These are phyloP conservation scores for Melanotus villosus DNA, from an alignment of 2,888 invertebrate genomes.

Conservation along the genomic window DNA sequence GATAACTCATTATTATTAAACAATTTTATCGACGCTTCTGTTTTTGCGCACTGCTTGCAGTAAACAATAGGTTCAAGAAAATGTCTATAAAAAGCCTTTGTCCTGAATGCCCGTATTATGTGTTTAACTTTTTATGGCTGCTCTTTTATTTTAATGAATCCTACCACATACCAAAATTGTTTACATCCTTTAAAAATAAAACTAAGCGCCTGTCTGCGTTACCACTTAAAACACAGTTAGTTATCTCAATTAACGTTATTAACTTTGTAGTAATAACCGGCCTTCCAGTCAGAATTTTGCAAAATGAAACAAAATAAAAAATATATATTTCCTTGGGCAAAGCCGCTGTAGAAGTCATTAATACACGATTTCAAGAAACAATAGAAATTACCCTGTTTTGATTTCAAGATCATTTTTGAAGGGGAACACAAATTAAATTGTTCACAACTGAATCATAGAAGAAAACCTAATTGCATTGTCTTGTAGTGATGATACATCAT, in stretches of 20 bases:
- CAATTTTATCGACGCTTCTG: constrained; percentile 17
- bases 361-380: background rate
- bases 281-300: no score
- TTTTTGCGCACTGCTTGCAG: constrained; percentile 19
- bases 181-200: constrained; percentile 27
- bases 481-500: background rate
- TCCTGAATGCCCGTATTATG: background rate
- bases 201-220: constrained; percentile 16
- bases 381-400: background rate
- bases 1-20: constrained; percentile 25
- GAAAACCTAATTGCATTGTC: background rate
- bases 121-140: background rate
- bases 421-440: no score
- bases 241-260: constrained; percentile 17
- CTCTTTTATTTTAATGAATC: constrained; percentile 12
- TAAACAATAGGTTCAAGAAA: constrained; percentile 12
- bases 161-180: constrained; percentile 13
- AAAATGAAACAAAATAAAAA: no score
- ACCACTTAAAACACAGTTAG: constrained; percentile 18
- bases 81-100: background rate
- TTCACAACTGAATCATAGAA: constrained; percentile 10
- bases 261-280: background rate
- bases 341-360: no score
- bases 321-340: no score
- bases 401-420: background rate